Base-by-base conservation (phyloP, 2,113 vertebrate genomes). In the Cephalopholis sonnerati region DNA sequence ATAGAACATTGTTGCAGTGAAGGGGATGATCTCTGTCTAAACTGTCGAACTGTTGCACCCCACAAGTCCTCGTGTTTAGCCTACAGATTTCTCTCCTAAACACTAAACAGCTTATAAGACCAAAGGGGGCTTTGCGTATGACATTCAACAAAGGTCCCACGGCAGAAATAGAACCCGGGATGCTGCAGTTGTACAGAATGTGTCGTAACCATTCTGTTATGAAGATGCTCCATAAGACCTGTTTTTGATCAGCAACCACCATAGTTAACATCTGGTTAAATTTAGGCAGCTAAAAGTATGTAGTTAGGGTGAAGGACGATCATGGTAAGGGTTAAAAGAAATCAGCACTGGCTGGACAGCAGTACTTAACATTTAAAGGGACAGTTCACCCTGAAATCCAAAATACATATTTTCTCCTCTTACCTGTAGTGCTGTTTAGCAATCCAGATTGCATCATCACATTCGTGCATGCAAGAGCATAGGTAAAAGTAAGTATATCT, bases 1-100 rank as follows among this genome's bases (percentile, higher is more conserved):
- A 1, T 2, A 61, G 2, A 54, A 72, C 27, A 70, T 41, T 81
- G 81, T 63, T 86, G 78, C 81, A 72, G 79, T 83, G 76, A 61
- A 66, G 27, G 44, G 25, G 65, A 58, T 24, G 5, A 51, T 74
- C n/a, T 73, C 27, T 59, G 54, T 76, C 17, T 5, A 2, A 6
- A 8, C 22, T 13, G 46, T 61, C 16, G 7, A 48, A 48, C 27
- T 61, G 58, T 20, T 74, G 61, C 64, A 55, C 32, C 77, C 77
- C 50, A 77, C 46, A 82, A 46, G 82, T 76, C 18, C 1, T 36
- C 53, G 5, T 17, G 3, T 27, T 10, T 25, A 48, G 51, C 20
- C 5, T 0, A 18, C 15, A 25, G 18, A 59, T 64, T 32, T 7
- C 3, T 71, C 8, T 39, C 29, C 18, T 27, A n/a, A n/a, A n/a